Percentiles rank a stretch among this genome's conserved stretches.
These are phyloP conservation scores for Epistrophe grossulariae DNA, from an alignment of 2,888 invertebrate species.

Conservation along the genomic window DNA sequence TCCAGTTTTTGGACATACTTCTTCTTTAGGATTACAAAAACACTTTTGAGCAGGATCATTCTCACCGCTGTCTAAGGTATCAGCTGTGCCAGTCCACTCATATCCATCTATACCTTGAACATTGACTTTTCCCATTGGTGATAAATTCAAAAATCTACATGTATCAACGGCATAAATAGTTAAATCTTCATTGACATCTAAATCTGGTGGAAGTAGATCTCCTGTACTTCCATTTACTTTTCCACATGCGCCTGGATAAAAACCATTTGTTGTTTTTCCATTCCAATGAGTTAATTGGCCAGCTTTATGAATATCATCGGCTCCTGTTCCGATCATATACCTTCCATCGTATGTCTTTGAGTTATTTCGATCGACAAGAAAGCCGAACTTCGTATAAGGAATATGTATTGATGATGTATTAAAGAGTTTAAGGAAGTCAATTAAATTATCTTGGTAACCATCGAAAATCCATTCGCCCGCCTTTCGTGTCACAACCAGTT, in stretches of 20 bases:
- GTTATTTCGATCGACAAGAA: conserved; percentile 92
- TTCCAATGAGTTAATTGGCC: conserved; percentile 91
- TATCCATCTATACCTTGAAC: conserved; percentile 79
- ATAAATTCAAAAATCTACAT: conserved; percentile 88
- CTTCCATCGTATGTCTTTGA: conserved; percentile 90
- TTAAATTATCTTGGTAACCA: conserved; percentile 90
- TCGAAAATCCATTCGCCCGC: conserved; percentile 90
- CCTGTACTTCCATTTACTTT: conserved; percentile 90
- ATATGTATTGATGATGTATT: conserved; percentile 84
- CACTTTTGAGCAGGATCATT: conserved; percentile 87
- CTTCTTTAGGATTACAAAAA: conserved; percentile 86
- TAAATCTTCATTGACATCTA: conserved; percentile 85
- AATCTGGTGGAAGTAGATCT: conserved; percentile 90
- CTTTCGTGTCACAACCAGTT: conserved; percentile 86
- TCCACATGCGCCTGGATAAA: conserved; percentile 87
- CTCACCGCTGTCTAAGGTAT: conserved; percentile 90
- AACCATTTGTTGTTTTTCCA: conserved; percentile 85
- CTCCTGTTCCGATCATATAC: conserved; percentile 91
- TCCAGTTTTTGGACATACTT: conserved; percentile 86
- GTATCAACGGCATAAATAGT: conserved; percentile 90
- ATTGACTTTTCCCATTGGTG: conserved; percentile 78
- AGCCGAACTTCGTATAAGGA: conserved; percentile 92
- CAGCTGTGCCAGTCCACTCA: conserved; percentile 85
- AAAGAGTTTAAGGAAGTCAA: conserved; percentile 86
- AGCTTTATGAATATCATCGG: conserved; percentile 86